A percentile compares a stretch with the other conserved stretches of the same genome.
Conservation (phyloP, 2,888 invertebrate species). For the Epirrita christyi region DNA sequence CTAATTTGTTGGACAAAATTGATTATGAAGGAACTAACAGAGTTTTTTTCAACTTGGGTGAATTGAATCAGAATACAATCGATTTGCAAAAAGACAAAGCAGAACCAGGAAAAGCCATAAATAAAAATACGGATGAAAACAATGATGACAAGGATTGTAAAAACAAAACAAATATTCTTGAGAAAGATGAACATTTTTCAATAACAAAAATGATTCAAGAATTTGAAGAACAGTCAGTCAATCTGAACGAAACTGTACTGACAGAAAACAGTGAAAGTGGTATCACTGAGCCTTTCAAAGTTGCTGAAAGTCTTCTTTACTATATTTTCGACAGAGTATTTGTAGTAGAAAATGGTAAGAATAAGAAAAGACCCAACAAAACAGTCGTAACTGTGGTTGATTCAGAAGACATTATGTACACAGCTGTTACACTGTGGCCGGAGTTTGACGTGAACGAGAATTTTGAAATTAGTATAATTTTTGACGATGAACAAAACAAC, state of each 20-base stretch:
- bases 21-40: constrained; percentile 40
- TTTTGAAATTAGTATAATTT: constrained; percentile 1
- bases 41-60: constrained; percentile 16
- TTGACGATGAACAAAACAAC: neutral
- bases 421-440: constrained; percentile 56
- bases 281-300: constrained; percentile 47
- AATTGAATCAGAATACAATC: neutral
- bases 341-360: constrained; percentile 50
- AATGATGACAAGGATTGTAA: constrained; percentile 6
- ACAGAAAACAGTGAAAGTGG: constrained; percentile 62
- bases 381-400: constrained; percentile 71
- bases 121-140: constrained; percentile 22
- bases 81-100: constrained; percentile 5
- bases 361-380: constrained; percentile 46
- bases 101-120: neutral
- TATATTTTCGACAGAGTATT: constrained; percentile 66
- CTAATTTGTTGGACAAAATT: constrained; percentile 56
- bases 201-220: constrained; percentile 67
- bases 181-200: constrained; percentile 54
- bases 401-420: constrained; percentile 69
- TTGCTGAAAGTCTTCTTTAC: constrained; percentile 68
- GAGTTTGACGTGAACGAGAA: constrained; percentile 22
- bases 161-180: neutral
- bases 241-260: constrained; percentile 55
- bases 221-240: constrained; percentile 52